Evolutionary conservation across 2,888 invertebrate species (phyloP), one percentile per base, ranked within the genome.

Genomic region (Spodoptera picta): DNA sequence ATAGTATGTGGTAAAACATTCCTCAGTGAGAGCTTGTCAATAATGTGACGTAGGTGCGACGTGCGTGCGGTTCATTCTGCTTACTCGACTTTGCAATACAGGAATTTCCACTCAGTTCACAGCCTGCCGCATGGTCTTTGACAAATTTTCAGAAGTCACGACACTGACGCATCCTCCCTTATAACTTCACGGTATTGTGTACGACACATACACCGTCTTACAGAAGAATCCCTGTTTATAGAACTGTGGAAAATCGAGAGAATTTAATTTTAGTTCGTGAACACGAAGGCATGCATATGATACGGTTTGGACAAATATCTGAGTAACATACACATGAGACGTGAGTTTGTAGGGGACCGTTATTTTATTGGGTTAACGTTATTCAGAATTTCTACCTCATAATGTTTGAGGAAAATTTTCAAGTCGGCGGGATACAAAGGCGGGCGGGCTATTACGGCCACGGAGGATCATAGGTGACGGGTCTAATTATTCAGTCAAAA

Each of bases 181-280:
- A 53, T 48, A 76, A 80, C 69, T 81, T 82, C 52, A 45, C 60
- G 41, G 64, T 77, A 76, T 75, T 73, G 61, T 67, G 56, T 69
- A 74, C 57, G 47, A 54, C 58, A 42, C 52, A 41, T 43, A 31
- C 14, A 44, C 11, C 68, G 65, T 66, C 51, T 80, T 81, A 73
- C 65, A 24, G 73, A 81, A 83, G 84, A 82, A 85, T 83, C 73
- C 69, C 55, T 71, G 74, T 72, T 69, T 69, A 67, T 41, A 43
- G 56, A 68, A 68, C 63, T 83, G 76, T 77, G 70, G 74, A 69
- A 80, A 84, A 79, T 79, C 67, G 65, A 62, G 70, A 63, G 80
- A 85, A 84, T 85, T 85, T 82, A 75, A 83, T 84, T 84, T 82
- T 74, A 83, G 77, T 79, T 65, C 41, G 47, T 50, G 68, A 67